Evolutionary conservation across 2,113 vertebrate genomes (phyloP), one percentile per base, ranked within the genome.

Genomic region (Pterophyllum scalare): DNA sequence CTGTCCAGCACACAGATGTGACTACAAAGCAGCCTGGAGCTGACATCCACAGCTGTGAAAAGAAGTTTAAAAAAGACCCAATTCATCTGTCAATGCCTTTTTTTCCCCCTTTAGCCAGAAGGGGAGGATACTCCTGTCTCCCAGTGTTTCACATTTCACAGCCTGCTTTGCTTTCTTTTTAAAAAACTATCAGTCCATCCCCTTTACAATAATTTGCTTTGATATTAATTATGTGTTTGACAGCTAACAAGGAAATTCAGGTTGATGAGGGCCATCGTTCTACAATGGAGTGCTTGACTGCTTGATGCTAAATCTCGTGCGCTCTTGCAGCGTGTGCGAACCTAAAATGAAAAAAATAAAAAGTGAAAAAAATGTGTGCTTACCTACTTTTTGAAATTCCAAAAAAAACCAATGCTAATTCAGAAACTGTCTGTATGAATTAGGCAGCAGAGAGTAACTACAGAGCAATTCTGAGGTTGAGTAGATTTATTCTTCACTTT

Each of bases 1-100:
- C 93, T 95, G 94, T 91, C 90, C 91, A 31, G 86, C 83, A 82
- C 75, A 83, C 95, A 96, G 94, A 95, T 95, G 94, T 87, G 87
- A 90, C 88, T 94, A 92, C 92, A 94, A 95, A 95, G 93, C 87
- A 56, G 83, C 89, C 85, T 28, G 77, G 79, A 91, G 91, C 92
- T 88, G 77, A 82, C 78, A 52, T 87, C 90, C 91, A 85, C 94
- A 95, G 94, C 94, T 96, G 95, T 85, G 90, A 77, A 77, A 70
- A 79, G 86, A 91, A 75, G 87, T 93, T 93, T 82, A 74, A 91
- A 92, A 92, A 91, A 90, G 91, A 91, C 40, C 59, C 76, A 90
- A 83, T 90, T 88, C 90, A 85, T 94, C 94, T 92, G 90, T 95
- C 91, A 87, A 20, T 74, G 65, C 56, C 78, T 89, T 93, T 82